Evolutionary conservation across 2,113 vertebrate genomes (phyloP).

Genomic region (Tragelaphus buxtoni): DNA sequence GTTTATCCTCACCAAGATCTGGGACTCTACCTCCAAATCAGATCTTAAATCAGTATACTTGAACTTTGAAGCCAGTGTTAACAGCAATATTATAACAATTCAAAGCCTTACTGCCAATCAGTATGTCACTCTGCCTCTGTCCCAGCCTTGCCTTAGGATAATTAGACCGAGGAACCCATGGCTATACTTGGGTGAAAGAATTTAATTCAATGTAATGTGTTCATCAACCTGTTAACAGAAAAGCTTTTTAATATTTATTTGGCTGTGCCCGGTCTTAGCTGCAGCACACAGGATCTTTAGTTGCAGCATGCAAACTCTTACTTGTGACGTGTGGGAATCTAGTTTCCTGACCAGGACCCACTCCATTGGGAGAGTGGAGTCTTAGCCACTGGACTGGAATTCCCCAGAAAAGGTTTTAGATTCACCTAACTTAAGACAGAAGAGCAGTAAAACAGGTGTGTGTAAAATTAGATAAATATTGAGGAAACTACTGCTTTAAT

Average conservation of each 20-base stretch:
- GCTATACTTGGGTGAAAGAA: neutral
- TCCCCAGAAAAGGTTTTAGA: neutral
- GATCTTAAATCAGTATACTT: neutral
- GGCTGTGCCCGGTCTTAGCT: neutral
- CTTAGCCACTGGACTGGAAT: neutral
- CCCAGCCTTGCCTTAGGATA: neutral
- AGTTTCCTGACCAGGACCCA: neutral
- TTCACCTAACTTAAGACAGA: neutral
- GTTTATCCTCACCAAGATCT: neutral
- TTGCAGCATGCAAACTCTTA: neutral
- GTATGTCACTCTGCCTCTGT: neutral
- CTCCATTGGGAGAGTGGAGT: neutral
- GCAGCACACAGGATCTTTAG: neutral
- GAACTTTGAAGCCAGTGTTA: neutral
- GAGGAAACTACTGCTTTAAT: conserved; percentile 45
- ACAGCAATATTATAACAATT: neutral
- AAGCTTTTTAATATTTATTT: neutral
- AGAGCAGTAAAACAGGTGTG: neutral
- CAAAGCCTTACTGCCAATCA: neutral
- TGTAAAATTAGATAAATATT: conserved; percentile 68
- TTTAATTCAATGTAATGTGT: neutral
- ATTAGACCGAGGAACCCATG: neutral
- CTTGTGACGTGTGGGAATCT: neutral
- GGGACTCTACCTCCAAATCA: neutral
- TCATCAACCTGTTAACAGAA: neutral